phyloP scores from a whole-genome alignment of 1,140 invertebrate species.

The Rhagoletis pomonella region DNA sequence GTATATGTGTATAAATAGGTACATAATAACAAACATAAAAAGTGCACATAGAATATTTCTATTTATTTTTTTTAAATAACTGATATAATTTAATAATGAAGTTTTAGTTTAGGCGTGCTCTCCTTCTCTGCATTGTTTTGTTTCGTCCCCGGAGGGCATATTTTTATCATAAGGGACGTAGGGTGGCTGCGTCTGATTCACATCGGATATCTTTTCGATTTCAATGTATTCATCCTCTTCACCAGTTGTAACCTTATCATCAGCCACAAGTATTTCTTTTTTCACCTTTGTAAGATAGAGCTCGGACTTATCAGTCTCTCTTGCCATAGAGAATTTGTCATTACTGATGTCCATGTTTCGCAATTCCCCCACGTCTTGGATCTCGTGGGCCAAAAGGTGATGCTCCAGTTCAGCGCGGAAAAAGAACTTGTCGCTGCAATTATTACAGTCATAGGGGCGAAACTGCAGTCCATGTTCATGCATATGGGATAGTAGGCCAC shows the following conservation, averaged over 20 bases:
- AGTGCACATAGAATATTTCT: too few relatives aligned
- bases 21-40: not conserved
- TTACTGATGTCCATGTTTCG: not conserved
- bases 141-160: not conserved
- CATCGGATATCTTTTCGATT: conserved; percentile 68
- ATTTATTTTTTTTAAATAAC: too few relatives aligned
- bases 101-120: too few relatives aligned
- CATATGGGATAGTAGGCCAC: conserved; percentile 88
- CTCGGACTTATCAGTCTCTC: not conserved
- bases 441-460: conserved; percentile 88
- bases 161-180: not conserved
- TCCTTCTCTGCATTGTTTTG: not conserved
- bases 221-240: conserved; percentile 74
- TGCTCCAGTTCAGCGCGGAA: conserved; percentile 94
- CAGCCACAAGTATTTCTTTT: conserved; percentile 51
- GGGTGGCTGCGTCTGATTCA: not conserved
- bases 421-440: conserved; percentile 91
- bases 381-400: conserved; percentile 76
- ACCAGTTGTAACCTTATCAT: conserved; percentile 53
- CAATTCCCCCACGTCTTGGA: conserved; percentile 46
- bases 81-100: too few relatives aligned
- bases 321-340: not conserved
- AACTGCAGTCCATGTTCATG: conserved; percentile 86
- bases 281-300: conserved; percentile 30
- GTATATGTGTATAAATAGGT: conserved; percentile 2